Conservation (phyloP, 2,797 vertebrate species). For the Rallus crepitans region DNA sequence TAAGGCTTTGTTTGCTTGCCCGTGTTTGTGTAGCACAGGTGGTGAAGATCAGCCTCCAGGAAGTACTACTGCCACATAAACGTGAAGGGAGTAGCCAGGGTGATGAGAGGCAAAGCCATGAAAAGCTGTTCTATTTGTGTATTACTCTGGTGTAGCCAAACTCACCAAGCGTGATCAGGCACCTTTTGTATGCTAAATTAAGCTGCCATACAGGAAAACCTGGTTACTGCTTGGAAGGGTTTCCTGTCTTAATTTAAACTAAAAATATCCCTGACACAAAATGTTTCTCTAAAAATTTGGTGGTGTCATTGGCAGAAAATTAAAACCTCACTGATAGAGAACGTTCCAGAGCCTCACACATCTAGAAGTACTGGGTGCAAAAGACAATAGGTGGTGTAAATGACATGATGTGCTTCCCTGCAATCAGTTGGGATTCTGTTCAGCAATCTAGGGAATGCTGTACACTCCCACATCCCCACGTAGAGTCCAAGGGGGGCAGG, state of each 20-base stretch:
- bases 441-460: neutral
- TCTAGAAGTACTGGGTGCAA: neutral
- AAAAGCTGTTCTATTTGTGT: neutral
- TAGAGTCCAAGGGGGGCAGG: neutral
- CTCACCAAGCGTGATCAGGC: neutral
- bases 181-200: neutral
- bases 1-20: neutral
- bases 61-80: neutral
- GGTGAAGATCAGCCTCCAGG: neutral
- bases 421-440: neutral
- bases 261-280: neutral
- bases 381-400: neutral
- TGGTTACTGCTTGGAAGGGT: neutral
- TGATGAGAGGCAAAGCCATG: neutral
- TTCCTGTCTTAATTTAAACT: neutral
- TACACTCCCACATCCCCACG: fast-evolving
- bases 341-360: no score
- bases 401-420: neutral
- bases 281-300: neutral
- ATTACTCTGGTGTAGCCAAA: neutral
- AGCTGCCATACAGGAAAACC: neutral
- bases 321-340: neutral
- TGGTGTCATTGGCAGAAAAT: neutral
- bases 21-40: neutral
- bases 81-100: neutral